phyloP scores from a whole-genome alignment of 2,113 vertebrate genomes.

The Grammomys surdaster region DNA sequence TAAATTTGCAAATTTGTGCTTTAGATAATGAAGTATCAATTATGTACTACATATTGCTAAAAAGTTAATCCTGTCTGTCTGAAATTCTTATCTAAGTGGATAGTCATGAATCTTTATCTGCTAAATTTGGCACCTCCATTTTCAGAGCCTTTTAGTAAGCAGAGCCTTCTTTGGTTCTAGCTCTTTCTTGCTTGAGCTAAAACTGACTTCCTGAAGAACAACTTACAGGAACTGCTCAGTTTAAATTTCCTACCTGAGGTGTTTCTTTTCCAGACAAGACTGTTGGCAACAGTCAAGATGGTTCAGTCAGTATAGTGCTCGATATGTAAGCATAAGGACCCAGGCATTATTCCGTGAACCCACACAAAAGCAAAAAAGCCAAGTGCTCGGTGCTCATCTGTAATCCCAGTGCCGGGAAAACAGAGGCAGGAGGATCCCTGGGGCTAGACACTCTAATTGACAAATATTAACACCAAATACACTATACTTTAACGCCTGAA shows the following conservation, averaged over 20 bases:
- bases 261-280: not conserved
- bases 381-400: not conserved
- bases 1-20: constrained; percentile 36
- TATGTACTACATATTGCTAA: constrained; percentile 28
- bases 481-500: not conserved
- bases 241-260: not conserved
- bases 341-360: not conserved
- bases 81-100: not conserved
- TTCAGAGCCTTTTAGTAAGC: not conserved
- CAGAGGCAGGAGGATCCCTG: not conserved
- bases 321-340: not conserved
- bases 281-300: not conserved
- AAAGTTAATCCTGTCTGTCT: not conserved
- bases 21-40: not conserved
- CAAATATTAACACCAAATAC: not conserved
- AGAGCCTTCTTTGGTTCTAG: not conserved
- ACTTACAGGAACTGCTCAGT: not conserved
- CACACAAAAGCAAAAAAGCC: no score
- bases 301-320: not conserved
- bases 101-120: not conserved
- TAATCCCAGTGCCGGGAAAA: not conserved
- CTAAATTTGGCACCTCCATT: not conserved
- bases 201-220: not conserved
- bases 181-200: not conserved
- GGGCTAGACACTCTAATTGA: not conserved